A percentile compares a stretch with the other conserved stretches of the same genome.
Evolutionary conservation across 2,113 vertebrate species (phyloP).

Genomic region (Psephotus haematonotus): DNA sequence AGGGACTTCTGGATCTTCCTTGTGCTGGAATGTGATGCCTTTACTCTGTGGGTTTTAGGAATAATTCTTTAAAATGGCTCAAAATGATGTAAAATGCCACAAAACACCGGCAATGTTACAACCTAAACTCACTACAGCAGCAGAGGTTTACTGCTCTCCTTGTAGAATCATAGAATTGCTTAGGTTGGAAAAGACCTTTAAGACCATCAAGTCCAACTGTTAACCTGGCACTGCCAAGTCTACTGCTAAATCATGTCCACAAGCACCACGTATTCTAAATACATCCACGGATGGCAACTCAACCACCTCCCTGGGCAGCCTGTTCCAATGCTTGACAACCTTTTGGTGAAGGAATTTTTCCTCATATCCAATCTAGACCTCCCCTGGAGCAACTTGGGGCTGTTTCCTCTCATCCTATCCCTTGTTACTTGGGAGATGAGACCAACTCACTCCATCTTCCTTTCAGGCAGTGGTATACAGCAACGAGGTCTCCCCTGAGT

Average conservation of each 20-base stretch:
- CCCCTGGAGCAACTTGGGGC: neutral
- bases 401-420: neutral
- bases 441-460: neutral
- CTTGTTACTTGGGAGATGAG: neutral
- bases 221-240: neutral
- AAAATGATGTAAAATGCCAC: neutral
- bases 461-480: neutral
- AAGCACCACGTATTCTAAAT: neutral
- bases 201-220: neutral
- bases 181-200: neutral
- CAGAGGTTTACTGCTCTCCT: neutral
- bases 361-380: neutral
- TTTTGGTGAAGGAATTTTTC: neutral
- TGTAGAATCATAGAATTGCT: neutral
- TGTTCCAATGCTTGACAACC: accelerated
- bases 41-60: neutral
- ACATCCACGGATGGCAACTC: neutral
- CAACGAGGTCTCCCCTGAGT: accelerated
- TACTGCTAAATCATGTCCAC: neutral
- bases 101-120: neutral
- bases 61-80: neutral
- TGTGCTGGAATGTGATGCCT: neutral
- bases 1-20: neutral
- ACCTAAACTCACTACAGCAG: neutral
- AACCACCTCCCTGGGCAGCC: neutral